Conservation (phyloP, 92 coral and sea anemone species). For the Scolanthus callimorphus region DNA sequence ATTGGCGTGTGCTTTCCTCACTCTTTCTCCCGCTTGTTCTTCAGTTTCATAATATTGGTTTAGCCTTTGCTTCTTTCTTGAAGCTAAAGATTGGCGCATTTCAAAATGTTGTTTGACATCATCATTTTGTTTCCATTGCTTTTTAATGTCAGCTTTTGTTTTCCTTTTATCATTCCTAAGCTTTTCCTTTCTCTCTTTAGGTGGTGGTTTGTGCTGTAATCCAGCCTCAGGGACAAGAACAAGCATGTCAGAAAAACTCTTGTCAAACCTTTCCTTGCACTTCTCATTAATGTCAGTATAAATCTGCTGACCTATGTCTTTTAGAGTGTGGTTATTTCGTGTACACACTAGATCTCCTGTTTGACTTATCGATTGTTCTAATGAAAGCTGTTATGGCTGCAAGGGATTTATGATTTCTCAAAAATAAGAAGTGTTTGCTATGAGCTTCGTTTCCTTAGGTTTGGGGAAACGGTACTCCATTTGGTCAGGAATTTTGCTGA, state of each 20-base stretch:
- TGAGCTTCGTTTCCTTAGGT: no score
- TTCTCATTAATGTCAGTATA: neutral
- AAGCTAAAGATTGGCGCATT: constrained; percentile 2
- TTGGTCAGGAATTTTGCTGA: neutral
- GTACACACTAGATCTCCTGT: no score
- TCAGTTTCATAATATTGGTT: constrained; percentile 1
- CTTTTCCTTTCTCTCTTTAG: constrained; percentile 8
- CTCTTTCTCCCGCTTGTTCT: constrained; percentile 15
- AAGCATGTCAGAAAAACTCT: constrained; percentile 1
- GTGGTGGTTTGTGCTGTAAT: neutral
- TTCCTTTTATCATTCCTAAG: neutral
- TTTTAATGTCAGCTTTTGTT: neutral
- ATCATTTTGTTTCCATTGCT: neutral
- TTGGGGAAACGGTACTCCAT: neutral
- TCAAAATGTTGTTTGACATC: no score
- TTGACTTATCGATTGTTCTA: no score
- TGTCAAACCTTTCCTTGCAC: constrained; percentile 9
- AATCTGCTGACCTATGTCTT: constrained; percentile 4
- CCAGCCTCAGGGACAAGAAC: constrained; percentile 7
- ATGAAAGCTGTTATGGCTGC: no score
- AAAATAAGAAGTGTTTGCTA: no score
- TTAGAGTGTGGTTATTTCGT: neutral
- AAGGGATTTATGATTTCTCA: no score
- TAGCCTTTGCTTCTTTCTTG: constrained; percentile 10
- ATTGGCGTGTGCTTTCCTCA: no score